Conservation (phyloP, 2,888 invertebrate genomes). For the Rhagonycha lutea region DNA sequence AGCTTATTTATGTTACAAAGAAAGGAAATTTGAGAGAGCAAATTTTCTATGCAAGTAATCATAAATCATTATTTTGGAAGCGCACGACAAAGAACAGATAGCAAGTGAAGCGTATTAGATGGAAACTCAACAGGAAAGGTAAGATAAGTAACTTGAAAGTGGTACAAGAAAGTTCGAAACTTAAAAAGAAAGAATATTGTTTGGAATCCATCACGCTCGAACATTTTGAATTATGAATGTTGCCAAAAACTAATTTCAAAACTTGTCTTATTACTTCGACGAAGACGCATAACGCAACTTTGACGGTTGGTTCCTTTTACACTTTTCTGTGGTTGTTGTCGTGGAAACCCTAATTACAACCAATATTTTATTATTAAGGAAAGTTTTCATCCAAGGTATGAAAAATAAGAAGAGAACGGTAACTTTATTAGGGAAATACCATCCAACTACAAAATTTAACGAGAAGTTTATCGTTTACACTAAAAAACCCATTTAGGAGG, state of each 20-base stretch:
- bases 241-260: slow-evolving; percentile 22
- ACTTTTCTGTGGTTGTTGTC: slow-evolving; percentile 5
- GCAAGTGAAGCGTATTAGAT: slow-evolving; percentile 19
- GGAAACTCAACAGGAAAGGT: slow-evolving; percentile 22
- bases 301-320: neutral
- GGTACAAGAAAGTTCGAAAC: slow-evolving; percentile 11
- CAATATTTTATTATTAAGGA: slow-evolving; percentile 9
- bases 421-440: neutral
- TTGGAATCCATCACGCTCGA: slow-evolving; percentile 21
- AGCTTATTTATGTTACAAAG: slow-evolving; percentile 15
- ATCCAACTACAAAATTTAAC: slow-evolving; percentile 10
- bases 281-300: slow-evolving; percentile 16
- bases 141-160: slow-evolving; percentile 22
- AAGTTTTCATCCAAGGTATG: neutral
- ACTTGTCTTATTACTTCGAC: slow-evolving; percentile 20
- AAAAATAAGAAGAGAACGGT: neutral
- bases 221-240: slow-evolving; percentile 19
- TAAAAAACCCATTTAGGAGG: slow-evolving; percentile 9
- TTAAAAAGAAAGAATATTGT: slow-evolving; percentile 20
- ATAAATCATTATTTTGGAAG: slow-evolving; percentile 24
- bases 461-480: slow-evolving; percentile 13
- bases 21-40: neutral
- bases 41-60: slow-evolving; percentile 14
- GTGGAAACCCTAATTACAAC: slow-evolving; percentile 9
- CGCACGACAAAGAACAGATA: slow-evolving; percentile 27